A percentile compares a stretch with the other conserved stretches of the same genome.
phyloP scores from a whole-genome alignment of 2,797 vertebrate species.

The Anableps anableps region DNA sequence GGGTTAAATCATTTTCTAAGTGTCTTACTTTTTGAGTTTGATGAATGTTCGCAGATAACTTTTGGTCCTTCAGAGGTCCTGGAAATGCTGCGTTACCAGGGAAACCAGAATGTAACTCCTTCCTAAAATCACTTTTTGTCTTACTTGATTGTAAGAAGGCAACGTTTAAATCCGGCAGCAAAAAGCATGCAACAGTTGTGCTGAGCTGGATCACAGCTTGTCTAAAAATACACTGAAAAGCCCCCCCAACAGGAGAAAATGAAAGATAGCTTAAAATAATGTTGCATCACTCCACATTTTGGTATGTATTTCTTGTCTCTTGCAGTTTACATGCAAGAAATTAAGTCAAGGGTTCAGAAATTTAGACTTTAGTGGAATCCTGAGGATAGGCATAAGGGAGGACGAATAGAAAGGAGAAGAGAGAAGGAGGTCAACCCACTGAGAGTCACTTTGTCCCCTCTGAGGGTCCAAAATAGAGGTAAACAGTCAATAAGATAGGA shows the following conservation, averaged over 20 bases:
- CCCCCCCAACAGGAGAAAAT: conserved; percentile 13
- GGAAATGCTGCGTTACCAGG: conserved; percentile 60
- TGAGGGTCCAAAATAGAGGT: conserved; percentile 65
- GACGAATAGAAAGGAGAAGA: conserved; percentile 15
- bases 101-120: conserved; percentile 62
- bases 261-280: neutral
- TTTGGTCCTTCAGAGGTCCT: conserved; percentile 55
- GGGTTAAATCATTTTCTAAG: conserved; percentile 38
- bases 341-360: conserved; percentile 27
- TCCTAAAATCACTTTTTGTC: conserved; percentile 50
- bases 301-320: conserved; percentile 17
- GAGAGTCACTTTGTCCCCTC: conserved; percentile 56
- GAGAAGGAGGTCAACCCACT: conserved; percentile 42
- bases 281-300: conserved; percentile 2
- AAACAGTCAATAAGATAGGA: conserved; percentile 11
- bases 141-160: conserved; percentile 41
- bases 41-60: conserved; percentile 54
- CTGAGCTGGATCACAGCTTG: conserved; percentile 47
- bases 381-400: conserved; percentile 22
- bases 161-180: conserved; percentile 32
- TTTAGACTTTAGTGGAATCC: conserved; percentile 8
- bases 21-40: conserved; percentile 62
- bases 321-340: conserved; percentile 32
- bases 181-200: conserved; percentile 23
- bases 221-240: conserved; percentile 63